phyloP scores from a whole-genome alignment of 2,888 invertebrate species.

The Eupithecia vulgata region DNA sequence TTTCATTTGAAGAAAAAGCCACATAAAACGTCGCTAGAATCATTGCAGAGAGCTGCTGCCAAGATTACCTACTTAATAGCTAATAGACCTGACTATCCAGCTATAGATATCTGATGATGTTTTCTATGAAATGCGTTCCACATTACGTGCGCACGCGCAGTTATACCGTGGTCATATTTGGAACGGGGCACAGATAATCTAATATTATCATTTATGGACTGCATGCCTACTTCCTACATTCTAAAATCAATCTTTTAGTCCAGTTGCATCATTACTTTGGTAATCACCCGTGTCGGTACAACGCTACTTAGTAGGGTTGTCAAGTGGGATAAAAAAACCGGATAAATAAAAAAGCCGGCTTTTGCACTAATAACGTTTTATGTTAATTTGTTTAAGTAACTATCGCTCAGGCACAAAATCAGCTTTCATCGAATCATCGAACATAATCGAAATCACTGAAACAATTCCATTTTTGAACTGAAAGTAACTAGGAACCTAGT shows the following conservation, averaged over 20 bases:
- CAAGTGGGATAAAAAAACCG: conserved; percentile 7
- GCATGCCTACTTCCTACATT: conserved; percentile 55
- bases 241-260: conserved; percentile 69
- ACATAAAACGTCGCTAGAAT: neutral
- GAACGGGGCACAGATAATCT: conserved; percentile 24
- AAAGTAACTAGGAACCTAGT: too few relatives aligned
- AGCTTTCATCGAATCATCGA: neutral
- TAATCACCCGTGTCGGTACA: conserved; percentile 35
- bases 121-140: conserved; percentile 32
- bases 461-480: neutral
- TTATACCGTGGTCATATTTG: conserved; percentile 35
- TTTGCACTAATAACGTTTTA: neutral
- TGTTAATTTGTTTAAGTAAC: neutral
- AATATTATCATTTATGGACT: conserved; percentile 16
- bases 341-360: neutral
- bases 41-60: conserved; percentile 31
- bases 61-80: conserved; percentile 4
- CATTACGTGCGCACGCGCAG: conserved; percentile 23
- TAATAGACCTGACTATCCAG: conserved; percentile 21
- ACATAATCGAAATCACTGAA: neutral
- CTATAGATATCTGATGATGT: conserved; percentile 48
- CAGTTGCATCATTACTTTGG: conserved; percentile 46
- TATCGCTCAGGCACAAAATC: neutral
- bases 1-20: neutral
- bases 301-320: conserved; percentile 25